Evolutionary conservation across 2,888 invertebrate species (phyloP), one percentile per base, ranked within the genome.

Genomic region (Heliconius ismenius): DNA sequence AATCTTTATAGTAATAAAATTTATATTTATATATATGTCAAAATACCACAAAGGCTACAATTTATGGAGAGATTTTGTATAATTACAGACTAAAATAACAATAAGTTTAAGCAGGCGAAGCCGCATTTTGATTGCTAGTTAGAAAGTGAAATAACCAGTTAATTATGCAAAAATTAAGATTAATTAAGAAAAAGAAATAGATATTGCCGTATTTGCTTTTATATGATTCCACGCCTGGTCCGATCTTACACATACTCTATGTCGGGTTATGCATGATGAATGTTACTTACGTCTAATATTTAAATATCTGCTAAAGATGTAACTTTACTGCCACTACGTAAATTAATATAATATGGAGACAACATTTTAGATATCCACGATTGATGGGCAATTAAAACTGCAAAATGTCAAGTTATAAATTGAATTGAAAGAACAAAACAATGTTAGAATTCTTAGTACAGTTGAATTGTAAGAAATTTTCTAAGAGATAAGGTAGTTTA

Each of bases 271-370:
- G 80, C 78, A 78, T 80, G 76, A 80, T 79, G 76, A 77, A 80
- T 79, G 78, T 75, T 76, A 79, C 80, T 81, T 81, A 82, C n/a
- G 69, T 76, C 80, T 83, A 81, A 77, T 74, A 73, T 26, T 79
- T 69, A 76, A 62, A 76, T 81, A 78, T 80, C 79, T 78, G 79
- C 76, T 81, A 79, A 78, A 82, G 77, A 81, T 80, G 80, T 79
- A 74, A 80, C 74, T 75, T 80, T 82, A 82, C 82, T 82, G 82
- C 81, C 74, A 79, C 81, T 81, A 82, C 78, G 74, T 75, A 79
- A 82, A 81, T 68, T 36, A 81, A 79, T 54, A 70, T 36, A 81
- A 79, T 58, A 70, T 75, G 32, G 6, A 76, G 68, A 70, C 39
- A 43, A 73, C 28, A 69, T 69, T 28, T 69, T 21, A 49, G 7